These are phyloP conservation scores for Synergus itoensis DNA, from an alignment of 2,888 invertebrate genomes.

Conservation along the genomic window DNA sequence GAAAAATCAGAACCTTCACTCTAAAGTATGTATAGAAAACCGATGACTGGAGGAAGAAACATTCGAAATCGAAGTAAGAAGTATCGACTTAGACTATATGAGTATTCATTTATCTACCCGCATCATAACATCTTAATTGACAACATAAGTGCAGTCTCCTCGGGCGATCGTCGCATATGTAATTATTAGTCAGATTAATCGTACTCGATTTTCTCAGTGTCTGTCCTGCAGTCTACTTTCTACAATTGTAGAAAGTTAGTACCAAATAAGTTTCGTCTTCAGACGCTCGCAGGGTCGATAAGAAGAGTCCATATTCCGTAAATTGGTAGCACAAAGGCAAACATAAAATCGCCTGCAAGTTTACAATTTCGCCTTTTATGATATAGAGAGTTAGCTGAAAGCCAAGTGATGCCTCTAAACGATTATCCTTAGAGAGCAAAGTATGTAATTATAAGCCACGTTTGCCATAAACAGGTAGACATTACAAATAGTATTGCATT, in stretches of 20 bases:
- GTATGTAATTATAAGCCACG: slow-evolving; percentile 14
- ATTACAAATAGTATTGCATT: not conserved
- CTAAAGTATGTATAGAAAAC: too few species aligned
- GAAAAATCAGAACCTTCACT: too few species aligned
- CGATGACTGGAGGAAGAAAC: too few species aligned
- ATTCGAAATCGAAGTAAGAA: too few species aligned
- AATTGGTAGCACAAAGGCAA: not conserved
- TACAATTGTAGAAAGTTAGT: not conserved
- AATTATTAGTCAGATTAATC: not conserved
- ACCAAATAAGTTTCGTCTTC: not conserved
- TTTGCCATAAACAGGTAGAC: slow-evolving; percentile 7
- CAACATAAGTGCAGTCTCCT: not conserved
- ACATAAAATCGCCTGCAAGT: not conserved
- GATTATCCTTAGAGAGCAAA: slow-evolving; percentile 4
- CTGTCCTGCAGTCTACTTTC: not conserved
- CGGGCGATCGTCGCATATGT: not conserved
- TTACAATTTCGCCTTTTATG: not conserved
- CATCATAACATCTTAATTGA: slow-evolving; percentile 1
- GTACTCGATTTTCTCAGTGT: not conserved
- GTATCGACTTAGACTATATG: too few species aligned
- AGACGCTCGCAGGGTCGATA: not conserved
- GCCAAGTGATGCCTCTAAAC: not conserved
- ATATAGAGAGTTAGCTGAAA: too few species aligned
- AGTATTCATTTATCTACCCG: not conserved
- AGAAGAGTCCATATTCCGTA: not conserved